phyloP scores from a whole-genome alignment of 2,797 vertebrate genomes.

The Nyctalus aviator region DNA sequence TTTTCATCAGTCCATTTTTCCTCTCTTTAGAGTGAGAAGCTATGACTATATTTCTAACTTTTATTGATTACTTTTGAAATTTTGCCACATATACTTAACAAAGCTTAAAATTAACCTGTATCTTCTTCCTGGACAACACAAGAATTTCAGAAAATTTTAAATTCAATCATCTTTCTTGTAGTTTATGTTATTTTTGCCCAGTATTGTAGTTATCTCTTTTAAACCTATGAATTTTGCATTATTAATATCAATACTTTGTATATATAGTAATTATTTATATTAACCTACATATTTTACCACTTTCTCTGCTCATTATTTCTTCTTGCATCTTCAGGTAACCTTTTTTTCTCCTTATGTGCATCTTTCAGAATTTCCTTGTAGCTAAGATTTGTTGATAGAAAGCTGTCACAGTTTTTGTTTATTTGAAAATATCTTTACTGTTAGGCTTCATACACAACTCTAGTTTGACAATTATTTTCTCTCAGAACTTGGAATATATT shows the following conservation, averaged over 20 bases:
- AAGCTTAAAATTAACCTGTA: neutral
- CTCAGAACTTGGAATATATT: neutral
- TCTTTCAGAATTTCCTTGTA: neutral
- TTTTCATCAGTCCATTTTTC: neutral
- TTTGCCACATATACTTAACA: neutral
- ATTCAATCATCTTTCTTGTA: neutral
- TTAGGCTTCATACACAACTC: neutral
- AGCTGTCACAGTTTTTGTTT: neutral
- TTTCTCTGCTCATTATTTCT: neutral
- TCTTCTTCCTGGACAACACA: neutral
- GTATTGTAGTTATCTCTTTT: neutral
- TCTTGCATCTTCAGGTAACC: neutral
- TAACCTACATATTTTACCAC: neutral
- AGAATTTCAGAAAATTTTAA: neutral
- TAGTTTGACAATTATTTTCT: neutral
- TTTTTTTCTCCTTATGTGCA: neutral
- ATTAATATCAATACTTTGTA: neutral
- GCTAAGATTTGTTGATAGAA: neutral
- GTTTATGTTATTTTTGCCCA: neutral
- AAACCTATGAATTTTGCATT: neutral
- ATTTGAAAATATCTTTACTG: conserved; percentile 23
- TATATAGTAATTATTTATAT: neutral
- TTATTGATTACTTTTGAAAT: neutral
- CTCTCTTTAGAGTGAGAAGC: neutral
- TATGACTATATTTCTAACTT: neutral